Evolutionary conservation across 1,140 invertebrate species (phyloP).

Genomic region (Rhagoletis pomonella): DNA sequence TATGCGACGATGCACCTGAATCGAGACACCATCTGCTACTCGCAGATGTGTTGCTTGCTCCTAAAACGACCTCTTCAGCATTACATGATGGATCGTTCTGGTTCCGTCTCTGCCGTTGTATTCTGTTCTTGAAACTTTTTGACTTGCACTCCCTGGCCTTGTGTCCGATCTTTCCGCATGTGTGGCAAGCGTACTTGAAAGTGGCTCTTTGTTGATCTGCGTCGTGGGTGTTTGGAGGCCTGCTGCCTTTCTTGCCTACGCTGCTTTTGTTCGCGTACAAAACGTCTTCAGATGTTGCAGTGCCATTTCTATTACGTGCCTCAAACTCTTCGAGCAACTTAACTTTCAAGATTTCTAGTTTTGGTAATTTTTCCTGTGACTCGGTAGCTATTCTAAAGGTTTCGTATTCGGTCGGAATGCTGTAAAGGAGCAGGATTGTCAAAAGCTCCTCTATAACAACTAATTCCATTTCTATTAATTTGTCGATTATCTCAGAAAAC

Average conservation of each 20-base stretch:
- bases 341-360: conserved; percentile 58
- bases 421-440: conserved; percentile 60
- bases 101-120: neutral
- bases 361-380: conserved; percentile 60
- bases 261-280: conserved; percentile 33
- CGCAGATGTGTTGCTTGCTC: neutral
- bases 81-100: conserved; percentile 17
- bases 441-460: conserved; percentile 61
- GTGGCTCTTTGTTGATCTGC: neutral
- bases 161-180: too few species aligned
- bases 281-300: neutral
- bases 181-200: too few species aligned
- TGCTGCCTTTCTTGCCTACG: too few species aligned
- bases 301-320: conserved; percentile 57
- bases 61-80: neutral
- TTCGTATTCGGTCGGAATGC: conserved; percentile 61
- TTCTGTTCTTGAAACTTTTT: conserved; percentile 10
- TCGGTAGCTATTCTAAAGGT: conserved; percentile 55
- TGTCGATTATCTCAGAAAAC: conserved; percentile 63
- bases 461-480: conserved; percentile 61
- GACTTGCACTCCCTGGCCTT: too few species aligned
- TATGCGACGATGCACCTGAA: conserved; percentile 57
- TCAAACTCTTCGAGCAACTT: too few species aligned
- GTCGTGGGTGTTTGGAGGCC: neutral
- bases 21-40: conserved; percentile 53